Conservation (phyloP, 2,888 invertebrate species). For the Eupithecia abbreviata region DNA sequence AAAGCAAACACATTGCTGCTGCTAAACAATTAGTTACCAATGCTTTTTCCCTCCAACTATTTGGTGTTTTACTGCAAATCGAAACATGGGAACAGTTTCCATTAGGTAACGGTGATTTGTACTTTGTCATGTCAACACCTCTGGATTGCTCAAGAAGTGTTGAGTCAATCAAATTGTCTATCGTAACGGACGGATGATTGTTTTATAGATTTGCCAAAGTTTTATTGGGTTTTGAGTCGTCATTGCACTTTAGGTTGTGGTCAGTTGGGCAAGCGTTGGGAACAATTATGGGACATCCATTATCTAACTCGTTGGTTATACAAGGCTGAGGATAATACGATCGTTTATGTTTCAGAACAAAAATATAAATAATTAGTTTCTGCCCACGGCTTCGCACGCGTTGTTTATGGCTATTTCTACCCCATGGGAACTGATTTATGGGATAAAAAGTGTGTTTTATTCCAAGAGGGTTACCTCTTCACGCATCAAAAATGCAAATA, state of each 20-base stretch:
- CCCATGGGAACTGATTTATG: too few species aligned
- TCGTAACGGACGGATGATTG: slow-evolving; percentile 22
- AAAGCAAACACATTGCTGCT: neutral
- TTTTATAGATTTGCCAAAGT: slow-evolving; percentile 31
- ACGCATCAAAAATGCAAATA: too few species aligned
- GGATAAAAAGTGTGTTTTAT: too few species aligned
- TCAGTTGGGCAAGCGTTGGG: slow-evolving; percentile 4
- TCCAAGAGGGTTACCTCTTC: too few species aligned
- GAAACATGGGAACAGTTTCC: slow-evolving; percentile 29
- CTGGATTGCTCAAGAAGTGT: slow-evolving; percentile 20
- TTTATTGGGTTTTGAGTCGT: slow-evolving; percentile 21
- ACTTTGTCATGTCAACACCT: slow-evolving; percentile 22
- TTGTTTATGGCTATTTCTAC: too few species aligned
- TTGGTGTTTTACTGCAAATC: slow-evolving; percentile 23
- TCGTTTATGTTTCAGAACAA: neutral
- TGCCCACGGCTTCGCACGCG: too few species aligned
- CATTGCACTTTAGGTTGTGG: slow-evolving; percentile 10
- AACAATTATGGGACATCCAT: slow-evolving; percentile 5
- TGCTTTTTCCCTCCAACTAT: neutral
- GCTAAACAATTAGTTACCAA: neutral
- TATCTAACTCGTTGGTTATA: slow-evolving; percentile 7
- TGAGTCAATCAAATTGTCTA: slow-evolving; percentile 21
- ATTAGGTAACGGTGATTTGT: slow-evolving; percentile 9
- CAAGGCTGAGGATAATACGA: neutral
- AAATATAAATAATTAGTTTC: neutral